A percentile compares a stretch with the other conserved stretches of the same genome.
These are phyloP conservation scores for Drosophila bunnanda DNA, from an alignment of 2,888 invertebrate genomes.

Conservation along the genomic window DNA sequence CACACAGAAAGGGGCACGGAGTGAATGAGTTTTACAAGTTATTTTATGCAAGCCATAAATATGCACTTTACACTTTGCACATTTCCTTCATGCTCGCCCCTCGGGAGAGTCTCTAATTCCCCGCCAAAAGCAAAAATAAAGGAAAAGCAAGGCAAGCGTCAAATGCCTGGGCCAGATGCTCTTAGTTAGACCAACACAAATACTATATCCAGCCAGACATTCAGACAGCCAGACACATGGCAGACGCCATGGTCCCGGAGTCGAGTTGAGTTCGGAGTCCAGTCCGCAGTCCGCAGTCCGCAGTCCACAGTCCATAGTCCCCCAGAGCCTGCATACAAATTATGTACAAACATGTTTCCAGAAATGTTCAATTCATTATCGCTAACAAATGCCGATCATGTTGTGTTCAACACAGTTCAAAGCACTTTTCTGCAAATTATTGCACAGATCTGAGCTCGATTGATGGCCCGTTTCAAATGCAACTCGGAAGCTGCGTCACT, in stretches of 20 bases:
- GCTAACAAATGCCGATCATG: conserved; percentile 82
- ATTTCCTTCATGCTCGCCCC: conserved; percentile 55
- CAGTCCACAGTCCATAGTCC: conserved; percentile 11
- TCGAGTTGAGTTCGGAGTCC: conserved; percentile 40
- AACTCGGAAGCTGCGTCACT: conserved; percentile 47
- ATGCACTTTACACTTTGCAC: conserved; percentile 79
- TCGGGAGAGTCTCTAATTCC: conserved; percentile 24
- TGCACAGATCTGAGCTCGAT: conserved; percentile 40
- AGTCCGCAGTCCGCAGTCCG: background rate
- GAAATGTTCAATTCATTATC: conserved; percentile 82
- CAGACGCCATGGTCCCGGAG: conserved; percentile 20
- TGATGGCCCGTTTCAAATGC: conserved; percentile 20
- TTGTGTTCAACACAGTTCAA: conserved; percentile 78
- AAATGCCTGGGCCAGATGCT: conserved; percentile 69
- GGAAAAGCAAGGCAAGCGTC: conserved; percentile 53
- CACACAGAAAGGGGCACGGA: conserved; percentile 21
- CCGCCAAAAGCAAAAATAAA: conserved; percentile 2
- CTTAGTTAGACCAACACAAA: conserved; percentile 74
- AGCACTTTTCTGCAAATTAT: conserved; percentile 79
- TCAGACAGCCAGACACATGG: conserved; percentile 29
- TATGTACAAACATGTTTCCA: conserved; percentile 81
- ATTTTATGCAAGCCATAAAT: conserved; percentile 81
- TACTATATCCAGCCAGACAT: conserved; percentile 28
- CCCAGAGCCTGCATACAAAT: conserved; percentile 74
- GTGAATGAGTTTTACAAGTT: conserved; percentile 78